Percentiles rank a stretch among this genome's conserved stretches.
These are phyloP conservation scores for Brachirus orientalis DNA, from an alignment of 2,113 vertebrate genomes.

Conservation along the genomic window DNA sequence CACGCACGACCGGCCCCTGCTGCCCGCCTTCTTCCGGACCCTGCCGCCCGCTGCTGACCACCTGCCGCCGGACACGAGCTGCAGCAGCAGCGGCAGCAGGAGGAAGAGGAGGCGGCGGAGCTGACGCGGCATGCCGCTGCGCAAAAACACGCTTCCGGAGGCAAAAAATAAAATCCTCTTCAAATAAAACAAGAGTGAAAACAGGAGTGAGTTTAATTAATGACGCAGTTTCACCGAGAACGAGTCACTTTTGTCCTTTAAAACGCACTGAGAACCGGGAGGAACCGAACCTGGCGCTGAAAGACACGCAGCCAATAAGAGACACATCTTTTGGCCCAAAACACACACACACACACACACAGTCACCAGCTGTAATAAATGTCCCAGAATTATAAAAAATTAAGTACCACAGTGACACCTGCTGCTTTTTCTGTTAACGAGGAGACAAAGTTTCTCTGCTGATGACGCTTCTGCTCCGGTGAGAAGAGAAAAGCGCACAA, in stretches of 20 bases:
- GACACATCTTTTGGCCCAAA: conserved; percentile 45
- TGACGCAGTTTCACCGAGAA: neutral
- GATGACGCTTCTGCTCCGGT: no score
- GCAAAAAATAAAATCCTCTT: neutral
- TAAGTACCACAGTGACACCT: conserved; percentile 4
- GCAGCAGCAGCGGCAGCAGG: conserved; percentile 49
- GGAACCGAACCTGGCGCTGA: conserved; percentile 14
- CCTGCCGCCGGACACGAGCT: conserved; percentile 37
- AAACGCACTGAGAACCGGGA: conserved; percentile 10
- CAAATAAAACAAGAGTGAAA: neutral
- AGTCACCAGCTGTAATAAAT: neutral
- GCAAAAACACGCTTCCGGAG: neutral
- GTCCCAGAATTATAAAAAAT: neutral
- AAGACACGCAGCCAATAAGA: conserved; percentile 30
- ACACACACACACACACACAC: neutral
- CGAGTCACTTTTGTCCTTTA: neutral
- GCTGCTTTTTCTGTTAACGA: neutral
- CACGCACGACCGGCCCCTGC: conserved; percentile 83
- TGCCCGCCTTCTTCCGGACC: conserved; percentile 74
- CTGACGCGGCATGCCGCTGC: conserved; percentile 54
- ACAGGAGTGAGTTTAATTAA: neutral
- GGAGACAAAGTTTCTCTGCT: neutral
- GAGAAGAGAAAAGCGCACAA: neutral
- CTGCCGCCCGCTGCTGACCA: conserved; percentile 38
- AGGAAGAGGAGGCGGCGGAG: conserved; percentile 35